Percentiles rank a stretch among this genome's conserved stretches.
phyloP scores from a whole-genome alignment of 2,888 invertebrate genomes.

The Drosophila borealis region DNA sequence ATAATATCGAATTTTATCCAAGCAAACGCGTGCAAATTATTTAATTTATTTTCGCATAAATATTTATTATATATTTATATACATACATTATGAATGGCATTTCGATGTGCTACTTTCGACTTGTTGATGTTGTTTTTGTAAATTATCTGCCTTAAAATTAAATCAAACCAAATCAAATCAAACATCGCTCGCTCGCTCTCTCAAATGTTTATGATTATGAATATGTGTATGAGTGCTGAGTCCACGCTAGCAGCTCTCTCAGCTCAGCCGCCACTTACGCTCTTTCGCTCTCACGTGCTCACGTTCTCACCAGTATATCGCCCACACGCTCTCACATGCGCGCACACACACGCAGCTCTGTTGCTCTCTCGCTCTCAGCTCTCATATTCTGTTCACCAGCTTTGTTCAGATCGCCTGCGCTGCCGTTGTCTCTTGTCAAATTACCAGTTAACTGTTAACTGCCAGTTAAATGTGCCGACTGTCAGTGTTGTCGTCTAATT shows the following conservation, averaged over 20 bases:
- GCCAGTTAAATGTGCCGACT: constrained; percentile 51
- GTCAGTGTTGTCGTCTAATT: constrained; percentile 68
- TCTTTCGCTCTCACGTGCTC: constrained; percentile 20
- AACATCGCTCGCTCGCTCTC: constrained; percentile 21
- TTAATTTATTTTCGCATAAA: constrained; percentile 25
- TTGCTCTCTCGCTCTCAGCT: not conserved
- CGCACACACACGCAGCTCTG: not conserved
- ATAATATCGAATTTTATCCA: not conserved
- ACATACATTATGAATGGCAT: constrained; percentile 58
- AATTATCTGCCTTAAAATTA: constrained; percentile 80
- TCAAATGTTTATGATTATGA: constrained; percentile 26
- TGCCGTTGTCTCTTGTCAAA: constrained; percentile 24
- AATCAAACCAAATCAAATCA: constrained; percentile 18
- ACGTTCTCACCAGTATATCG: constrained; percentile 28
- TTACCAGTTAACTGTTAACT: constrained; percentile 7
- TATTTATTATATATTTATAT: constrained; percentile 38
- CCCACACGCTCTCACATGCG: constrained; percentile 5
- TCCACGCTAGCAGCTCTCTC: constrained; percentile 19
- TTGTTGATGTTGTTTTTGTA: constrained; percentile 82
- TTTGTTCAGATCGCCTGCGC: constrained; percentile 36
- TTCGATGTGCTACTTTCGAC: constrained; percentile 54
- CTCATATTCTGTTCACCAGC: constrained; percentile 15
- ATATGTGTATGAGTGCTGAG: constrained; percentile 4
- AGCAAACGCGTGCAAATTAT: constrained; percentile 7
- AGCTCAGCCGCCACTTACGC: constrained; percentile 22